phyloP scores from a whole-genome alignment of 1,140 invertebrate species.

The Drosophila obscura region DNA sequence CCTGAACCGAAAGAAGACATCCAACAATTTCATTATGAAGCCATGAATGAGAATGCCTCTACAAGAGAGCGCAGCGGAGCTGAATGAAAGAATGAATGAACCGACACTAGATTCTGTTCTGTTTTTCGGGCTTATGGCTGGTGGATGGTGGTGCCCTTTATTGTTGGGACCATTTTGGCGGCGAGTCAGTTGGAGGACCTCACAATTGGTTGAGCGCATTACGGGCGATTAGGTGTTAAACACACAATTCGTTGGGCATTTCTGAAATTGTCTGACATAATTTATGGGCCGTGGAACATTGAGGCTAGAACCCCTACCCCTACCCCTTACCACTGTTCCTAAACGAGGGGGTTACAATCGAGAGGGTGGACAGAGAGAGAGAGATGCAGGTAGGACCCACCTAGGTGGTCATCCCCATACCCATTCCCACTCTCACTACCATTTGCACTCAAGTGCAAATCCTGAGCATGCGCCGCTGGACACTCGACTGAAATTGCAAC shows the following conservation, averaged over 20 bases:
- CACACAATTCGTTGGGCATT: slow-evolving; percentile 67
- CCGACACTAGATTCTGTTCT: slow-evolving; percentile 24
- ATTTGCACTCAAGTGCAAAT: slow-evolving; percentile 63
- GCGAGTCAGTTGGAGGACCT: slow-evolving; percentile 63
- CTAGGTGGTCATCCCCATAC: slow-evolving; percentile 50
- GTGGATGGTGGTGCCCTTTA: not conserved
- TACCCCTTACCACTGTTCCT: no score
- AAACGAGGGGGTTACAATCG: slow-evolving; percentile 28
- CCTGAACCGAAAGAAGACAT: slow-evolving; percentile 49
- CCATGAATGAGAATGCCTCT: slow-evolving; percentile 42
- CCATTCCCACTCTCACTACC: not conserved
- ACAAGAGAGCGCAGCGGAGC: not conserved
- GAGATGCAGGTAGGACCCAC: slow-evolving; percentile 50
- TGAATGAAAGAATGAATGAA: slow-evolving; percentile 50
- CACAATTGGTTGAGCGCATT: slow-evolving; percentile 64
- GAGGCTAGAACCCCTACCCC: slow-evolving; percentile 7
- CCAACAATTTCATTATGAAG: slow-evolving; percentile 76
- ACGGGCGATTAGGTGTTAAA: slow-evolving; percentile 67
- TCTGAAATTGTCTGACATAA: slow-evolving; percentile 38
- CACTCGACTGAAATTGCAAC: slow-evolving; percentile 51
- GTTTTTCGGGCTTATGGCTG: slow-evolving; percentile 9
- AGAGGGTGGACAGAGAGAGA: slow-evolving; percentile 5
- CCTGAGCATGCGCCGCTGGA: slow-evolving; percentile 67
- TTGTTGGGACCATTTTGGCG: slow-evolving; percentile 37
- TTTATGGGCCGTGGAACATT: slow-evolving; percentile 56